Conservation (phyloP, 1,140 invertebrate species). For the Drosophila kurseongensis region DNA sequence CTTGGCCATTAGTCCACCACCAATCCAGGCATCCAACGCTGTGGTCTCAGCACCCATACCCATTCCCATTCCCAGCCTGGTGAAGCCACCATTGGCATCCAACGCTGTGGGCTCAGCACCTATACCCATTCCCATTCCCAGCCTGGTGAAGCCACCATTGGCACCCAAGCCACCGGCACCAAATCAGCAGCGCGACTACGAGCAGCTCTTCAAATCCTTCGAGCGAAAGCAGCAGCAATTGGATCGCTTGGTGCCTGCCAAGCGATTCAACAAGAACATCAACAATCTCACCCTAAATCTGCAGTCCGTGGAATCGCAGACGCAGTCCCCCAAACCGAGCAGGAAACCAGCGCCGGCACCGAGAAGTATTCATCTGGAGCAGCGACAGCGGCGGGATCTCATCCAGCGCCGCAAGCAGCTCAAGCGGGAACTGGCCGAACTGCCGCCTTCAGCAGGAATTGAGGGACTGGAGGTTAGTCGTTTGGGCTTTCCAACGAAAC, state of each 20-base stretch:
- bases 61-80: constrained; percentile 22
- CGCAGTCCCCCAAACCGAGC: constrained; percentile 58
- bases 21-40: background rate
- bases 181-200: constrained; percentile 75
- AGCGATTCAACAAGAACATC: constrained; percentile 76
- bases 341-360: constrained; percentile 77
- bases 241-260: constrained; percentile 44
- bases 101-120: no score
- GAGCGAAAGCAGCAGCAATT: constrained; percentile 76
- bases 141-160: constrained; percentile 51
- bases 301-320: constrained; percentile 21
- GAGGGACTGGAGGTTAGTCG: constrained; percentile 41
- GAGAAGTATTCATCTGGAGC: constrained; percentile 85
- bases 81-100: constrained; percentile 57
- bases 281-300: constrained; percentile 81
- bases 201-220: constrained; percentile 81
- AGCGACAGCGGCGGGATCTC: constrained; percentile 85
- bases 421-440: constrained; percentile 55
- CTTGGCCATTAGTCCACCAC: constrained; percentile 17
- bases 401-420: constrained; percentile 84
- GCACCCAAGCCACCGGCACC: constrained; percentile 62
- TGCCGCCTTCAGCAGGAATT: constrained; percentile 24
- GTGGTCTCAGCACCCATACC: constrained; percentile 2
- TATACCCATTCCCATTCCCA: constrained; percentile 20
- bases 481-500: no score